phyloP scores from a whole-genome alignment of 2,113 vertebrate species.

The Pachycephala philippinensis region DNA sequence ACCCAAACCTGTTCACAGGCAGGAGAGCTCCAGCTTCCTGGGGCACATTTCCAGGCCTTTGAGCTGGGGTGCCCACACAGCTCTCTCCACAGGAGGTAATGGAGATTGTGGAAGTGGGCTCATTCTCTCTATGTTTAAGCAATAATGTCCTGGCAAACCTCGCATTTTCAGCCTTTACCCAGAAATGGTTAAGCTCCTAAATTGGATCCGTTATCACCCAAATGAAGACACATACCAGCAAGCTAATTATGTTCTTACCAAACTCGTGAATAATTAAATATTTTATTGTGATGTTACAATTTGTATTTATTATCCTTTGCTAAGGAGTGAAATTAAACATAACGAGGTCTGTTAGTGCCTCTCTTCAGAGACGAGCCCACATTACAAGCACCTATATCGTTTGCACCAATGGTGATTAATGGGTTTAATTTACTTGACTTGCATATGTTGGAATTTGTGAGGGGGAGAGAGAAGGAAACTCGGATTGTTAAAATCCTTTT shows the following conservation, averaged over 20 bases:
- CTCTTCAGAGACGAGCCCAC: constrained; percentile 19
- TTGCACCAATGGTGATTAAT: constrained; percentile 77
- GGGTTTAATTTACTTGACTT: constrained; percentile 76
- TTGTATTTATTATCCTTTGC: constrained; percentile 76
- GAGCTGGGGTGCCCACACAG: not conserved
- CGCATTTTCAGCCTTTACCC: not conserved
- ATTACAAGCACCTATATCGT: constrained; percentile 56
- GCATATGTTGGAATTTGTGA: constrained; percentile 35
- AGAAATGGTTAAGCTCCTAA: constrained; percentile 17
- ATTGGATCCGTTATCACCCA: constrained; percentile 46
- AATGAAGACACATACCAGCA: constrained; percentile 59
- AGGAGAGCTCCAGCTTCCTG: not conserved
- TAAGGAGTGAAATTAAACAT: constrained; percentile 72
- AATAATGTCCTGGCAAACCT: not conserved
- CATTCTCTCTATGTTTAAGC: not conserved
- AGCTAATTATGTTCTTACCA: constrained; percentile 66
- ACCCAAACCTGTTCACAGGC: fast-evolving
- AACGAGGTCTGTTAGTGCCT: constrained; percentile 70
- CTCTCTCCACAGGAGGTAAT: not conserved
- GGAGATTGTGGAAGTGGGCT: not conserved
- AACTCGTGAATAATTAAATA: constrained; percentile 77
- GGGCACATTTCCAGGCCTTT: fast-evolving
- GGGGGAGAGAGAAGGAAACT: constrained; percentile 14
- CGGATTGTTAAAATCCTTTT: constrained; percentile 68
- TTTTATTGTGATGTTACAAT: constrained; percentile 74